Evolutionary conservation across 2,797 vertebrate genomes (phyloP).

Genomic region (Remorina albescens): DNA sequence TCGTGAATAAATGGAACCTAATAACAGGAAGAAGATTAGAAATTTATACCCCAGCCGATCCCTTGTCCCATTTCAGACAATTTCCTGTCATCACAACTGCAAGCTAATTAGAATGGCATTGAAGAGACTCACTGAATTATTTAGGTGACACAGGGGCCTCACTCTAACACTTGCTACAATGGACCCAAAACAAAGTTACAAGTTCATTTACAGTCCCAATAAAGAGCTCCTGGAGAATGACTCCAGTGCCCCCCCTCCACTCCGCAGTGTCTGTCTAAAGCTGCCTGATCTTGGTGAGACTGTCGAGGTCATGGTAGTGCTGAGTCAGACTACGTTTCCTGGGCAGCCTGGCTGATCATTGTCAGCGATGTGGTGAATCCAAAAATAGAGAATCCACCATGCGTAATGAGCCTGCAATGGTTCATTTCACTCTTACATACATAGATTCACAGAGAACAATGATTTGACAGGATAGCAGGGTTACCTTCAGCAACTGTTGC

Average conservation of each 20-base stretch:
- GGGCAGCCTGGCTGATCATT: constrained; percentile 22
- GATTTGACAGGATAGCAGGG: background rate
- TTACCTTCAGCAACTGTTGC: constrained; percentile 92
- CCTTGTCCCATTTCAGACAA: constrained; percentile 54
- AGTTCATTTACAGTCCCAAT: constrained; percentile 39
- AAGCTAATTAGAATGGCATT: constrained; percentile 65
- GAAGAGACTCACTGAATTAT: constrained; percentile 68
- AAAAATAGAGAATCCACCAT: constrained; percentile 7
- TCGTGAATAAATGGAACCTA: constrained; percentile 12
- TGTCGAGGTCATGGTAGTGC: constrained; percentile 57
- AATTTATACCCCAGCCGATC: constrained; percentile 57
- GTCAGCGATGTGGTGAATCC: constrained; percentile 31
- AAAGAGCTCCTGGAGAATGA: constrained; percentile 25
- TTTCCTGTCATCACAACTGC: constrained; percentile 58
- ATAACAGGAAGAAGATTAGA: constrained; percentile 39
- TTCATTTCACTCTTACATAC: background rate
- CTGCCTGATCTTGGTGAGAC: constrained; percentile 48
- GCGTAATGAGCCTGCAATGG: background rate
- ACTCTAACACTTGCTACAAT: constrained; percentile 22
- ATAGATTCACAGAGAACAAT: background rate
- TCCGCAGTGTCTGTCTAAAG: constrained; percentile 41
- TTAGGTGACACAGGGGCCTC: constrained; percentile 45
- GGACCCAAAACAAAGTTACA: constrained; percentile 18
- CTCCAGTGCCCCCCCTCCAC: constrained; percentile 27
- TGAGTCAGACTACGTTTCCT: constrained; percentile 61